phyloP scores from a whole-genome alignment of 2,888 invertebrate genomes.

The Rhingia campestris region DNA sequence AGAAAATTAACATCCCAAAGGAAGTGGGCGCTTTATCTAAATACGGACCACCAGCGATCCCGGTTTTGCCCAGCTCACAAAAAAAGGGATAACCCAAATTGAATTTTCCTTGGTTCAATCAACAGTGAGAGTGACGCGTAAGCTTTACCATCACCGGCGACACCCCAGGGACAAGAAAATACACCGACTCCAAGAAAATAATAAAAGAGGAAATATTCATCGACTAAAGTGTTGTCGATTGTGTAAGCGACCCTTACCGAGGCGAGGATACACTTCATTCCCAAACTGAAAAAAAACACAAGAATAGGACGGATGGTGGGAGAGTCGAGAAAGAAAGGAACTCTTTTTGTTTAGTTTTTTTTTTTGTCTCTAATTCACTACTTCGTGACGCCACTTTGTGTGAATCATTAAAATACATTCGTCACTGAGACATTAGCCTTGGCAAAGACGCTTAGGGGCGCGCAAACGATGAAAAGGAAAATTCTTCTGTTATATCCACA shows the following conservation, averaged over 20 bases:
- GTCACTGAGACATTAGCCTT: conserved; percentile 40
- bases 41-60: conserved; percentile 47
- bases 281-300: background rate
- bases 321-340: conserved; percentile 32
- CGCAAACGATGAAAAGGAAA: conserved; percentile 27
- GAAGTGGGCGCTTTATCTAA: conserved; percentile 62
- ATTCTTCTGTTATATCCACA: conserved; percentile 28
- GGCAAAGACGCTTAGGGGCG: conserved; percentile 14
- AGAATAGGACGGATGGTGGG: background rate
- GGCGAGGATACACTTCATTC: background rate
- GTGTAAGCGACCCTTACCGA: background rate
- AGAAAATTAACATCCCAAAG: conserved; percentile 74
- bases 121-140: conserved; percentile 72
- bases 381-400: conserved; percentile 53
- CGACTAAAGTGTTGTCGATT: conserved; percentile 39
- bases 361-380: conserved; percentile 18
- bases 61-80: background rate
- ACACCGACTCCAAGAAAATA: conserved; percentile 49
- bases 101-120: conserved; percentile 72
- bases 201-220: conserved; percentile 38
- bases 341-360: conserved; percentile 13
- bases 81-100: conserved; percentile 72
- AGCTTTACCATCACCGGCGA: conserved; percentile 53
- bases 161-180: conserved; percentile 53
- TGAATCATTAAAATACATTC: conserved; percentile 57